phyloP scores from a whole-genome alignment of 2,888 invertebrate genomes.

The Drosophila anceps region DNA sequence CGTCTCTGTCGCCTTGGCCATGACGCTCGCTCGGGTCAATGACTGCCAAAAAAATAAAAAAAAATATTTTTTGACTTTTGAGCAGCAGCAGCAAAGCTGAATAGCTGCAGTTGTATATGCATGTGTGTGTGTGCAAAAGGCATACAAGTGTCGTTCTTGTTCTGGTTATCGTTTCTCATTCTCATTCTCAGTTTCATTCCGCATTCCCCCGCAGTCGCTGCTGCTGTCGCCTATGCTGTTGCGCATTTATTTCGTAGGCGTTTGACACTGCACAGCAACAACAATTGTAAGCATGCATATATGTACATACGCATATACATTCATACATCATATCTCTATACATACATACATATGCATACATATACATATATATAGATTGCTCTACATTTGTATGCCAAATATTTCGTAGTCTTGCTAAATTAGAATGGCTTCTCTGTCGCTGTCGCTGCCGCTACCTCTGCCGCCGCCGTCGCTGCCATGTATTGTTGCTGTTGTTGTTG shows the following conservation, averaged over 20 bases:
- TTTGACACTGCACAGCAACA: constrained; percentile 37
- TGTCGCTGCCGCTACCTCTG: constrained; percentile 21
- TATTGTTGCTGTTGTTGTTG: constrained; percentile 47
- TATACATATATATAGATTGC: background rate
- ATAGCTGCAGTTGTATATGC: constrained; percentile 51
- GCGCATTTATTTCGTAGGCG: constrained; percentile 78
- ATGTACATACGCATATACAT: background rate
- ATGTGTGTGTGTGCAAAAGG: constrained; percentile 30
- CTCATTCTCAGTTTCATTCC: constrained; percentile 10
- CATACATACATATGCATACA: background rate
- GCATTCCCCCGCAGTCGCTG: background rate
- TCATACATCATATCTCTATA: background rate
- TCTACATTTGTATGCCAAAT: constrained; percentile 1
- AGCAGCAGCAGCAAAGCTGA: constrained; percentile 69
- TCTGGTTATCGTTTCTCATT: constrained; percentile 45
- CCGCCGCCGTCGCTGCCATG: background rate
- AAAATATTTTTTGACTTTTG: constrained; percentile 59
- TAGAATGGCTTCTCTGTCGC: constrained; percentile 68
- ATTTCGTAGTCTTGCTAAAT: constrained; percentile 48
- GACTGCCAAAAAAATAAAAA: constrained; percentile 72
- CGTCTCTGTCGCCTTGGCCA: constrained; percentile 25
- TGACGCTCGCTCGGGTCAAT: constrained; percentile 63
- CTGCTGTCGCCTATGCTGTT: constrained; percentile 70
- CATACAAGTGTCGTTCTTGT: constrained; percentile 73
- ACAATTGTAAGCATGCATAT: constrained; percentile 2